Base-by-base conservation (phyloP, 2,888 invertebrate species). In the Aquatica leii region DNA sequence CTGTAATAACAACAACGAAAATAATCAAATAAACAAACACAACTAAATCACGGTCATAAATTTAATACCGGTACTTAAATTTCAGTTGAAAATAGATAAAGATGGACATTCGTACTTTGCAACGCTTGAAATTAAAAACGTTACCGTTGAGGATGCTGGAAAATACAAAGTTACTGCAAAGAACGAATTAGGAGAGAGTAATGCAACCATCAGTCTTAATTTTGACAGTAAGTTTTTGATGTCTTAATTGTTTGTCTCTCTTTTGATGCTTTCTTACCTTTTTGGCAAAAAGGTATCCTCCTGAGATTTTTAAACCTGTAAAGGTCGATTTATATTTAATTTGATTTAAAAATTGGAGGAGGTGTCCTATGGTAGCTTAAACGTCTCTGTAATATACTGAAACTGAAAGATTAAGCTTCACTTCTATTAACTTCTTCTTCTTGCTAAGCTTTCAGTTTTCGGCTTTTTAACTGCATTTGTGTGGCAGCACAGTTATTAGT, bases 121-220 rank as follows among this genome's bases (percentile, higher is more conserved):
- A 77, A 92, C 94, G 70, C 87, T 98, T 82, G 94, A 94, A 84
- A 95, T 98, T 79, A 90, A 89, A 85, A 94, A 95, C 82, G 96
- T 97, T 76, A 95, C 95, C 69, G 95, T 96, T 77, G 96, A 96
- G 87, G 96, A 97, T 86, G 96, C 96, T 84, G 97, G 96, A 80
- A 97, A 96, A 86, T 96, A 96, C 85, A 92, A 95, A 86, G 95
- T 97, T 77, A 95, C 94, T 77, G 96, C 96, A 77, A 97, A 97
- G 86, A 98, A 97, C 86, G 95, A 97, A 84, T 89, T 97, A 77
- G 98, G 98, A 81, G 97, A 98, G 84, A 95, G 95, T 82, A 96
- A 96, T 83, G 96, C 96, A 68, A 96, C 96, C 69, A 95, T 97
- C 84, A 96, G 96, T 85, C 90, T 97, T 77, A 97, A 97, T 86